phyloP scores from a whole-genome alignment of 1,140 invertebrate species.

The Battus philenor region DNA sequence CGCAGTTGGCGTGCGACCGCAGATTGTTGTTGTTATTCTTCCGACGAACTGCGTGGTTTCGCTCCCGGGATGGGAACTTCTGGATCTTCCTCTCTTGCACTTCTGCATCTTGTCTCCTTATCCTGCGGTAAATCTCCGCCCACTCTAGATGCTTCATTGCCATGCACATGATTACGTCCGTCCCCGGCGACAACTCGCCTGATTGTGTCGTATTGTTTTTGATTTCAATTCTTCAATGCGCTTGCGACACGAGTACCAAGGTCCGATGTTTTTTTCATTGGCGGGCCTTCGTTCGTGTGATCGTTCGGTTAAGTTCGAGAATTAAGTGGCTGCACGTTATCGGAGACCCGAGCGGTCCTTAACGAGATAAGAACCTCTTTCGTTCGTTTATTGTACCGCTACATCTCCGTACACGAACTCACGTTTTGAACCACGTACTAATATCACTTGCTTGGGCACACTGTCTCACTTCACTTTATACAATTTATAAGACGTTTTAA shows the following conservation, averaged over 20 bases:
- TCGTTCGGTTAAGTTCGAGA: no score
- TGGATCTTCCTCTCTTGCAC: slow-evolving; percentile 77
- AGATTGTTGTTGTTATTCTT: slow-evolving; percentile 61
- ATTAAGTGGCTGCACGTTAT: slow-evolving; percentile 39
- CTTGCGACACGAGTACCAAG: slow-evolving; percentile 51
- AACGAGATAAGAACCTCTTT: no score
- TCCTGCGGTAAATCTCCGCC: slow-evolving; percentile 47
- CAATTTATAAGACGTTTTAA: no score
- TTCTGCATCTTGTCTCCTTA: slow-evolving; percentile 38
- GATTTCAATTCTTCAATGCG: slow-evolving; percentile 24
- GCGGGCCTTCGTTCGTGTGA: no score
- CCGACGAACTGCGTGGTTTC: slow-evolving; percentile 80
- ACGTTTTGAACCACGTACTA: no score
- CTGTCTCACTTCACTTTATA: no score
- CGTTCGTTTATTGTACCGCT: no score
- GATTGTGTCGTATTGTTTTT: slow-evolving; percentile 35
- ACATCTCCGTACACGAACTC: no score
- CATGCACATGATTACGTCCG: slow-evolving; percentile 54
- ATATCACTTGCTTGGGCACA: no score
- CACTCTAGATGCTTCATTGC: slow-evolving; percentile 62
- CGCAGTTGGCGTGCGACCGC: slow-evolving; percentile 53
- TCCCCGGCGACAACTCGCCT: slow-evolving; percentile 23
- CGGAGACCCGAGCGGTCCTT: slow-evolving; percentile 46
- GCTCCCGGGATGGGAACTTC: slow-evolving; percentile 81
- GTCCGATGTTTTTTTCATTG: slow-evolving; percentile 36